Base-by-base conservation (phyloP, 1,140 invertebrate species). In the Bombus balteatus region DNA sequence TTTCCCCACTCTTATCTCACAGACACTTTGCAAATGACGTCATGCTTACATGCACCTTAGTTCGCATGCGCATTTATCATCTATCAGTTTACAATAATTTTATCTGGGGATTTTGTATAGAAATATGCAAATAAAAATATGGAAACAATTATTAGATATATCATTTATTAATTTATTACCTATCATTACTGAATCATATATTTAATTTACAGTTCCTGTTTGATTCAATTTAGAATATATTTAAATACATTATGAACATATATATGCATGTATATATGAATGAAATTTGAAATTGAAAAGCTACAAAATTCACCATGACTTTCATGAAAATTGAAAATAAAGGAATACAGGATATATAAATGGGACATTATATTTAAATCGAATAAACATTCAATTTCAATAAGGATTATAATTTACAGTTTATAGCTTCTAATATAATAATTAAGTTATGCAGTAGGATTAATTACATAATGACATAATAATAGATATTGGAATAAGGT, bases 11-110 rank as follows among this genome's bases (percentile, higher is more conserved):
- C 15, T 68, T 74, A 3, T 15, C 41, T 57, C 22, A n/a, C 47
- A 32, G 70, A 32, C 43, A 89, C 78, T 87, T 90, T 80, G 75
- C 70, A 81, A 80, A 86, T 91, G 89, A 91, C 90, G 90, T 91
- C 87, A 89, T 70, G 39, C 65, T 79, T 79, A 41, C 39, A 71
- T 71, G 22, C 34, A 43, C 10, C 25, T 57, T 70, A 59, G n/a
- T 59, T 9, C 82, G 82, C 82, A 84, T 79, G 82, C 82, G 82
- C 47, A 22, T 57, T 32, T 47, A 43, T 43, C 39, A 84, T 37
- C n/a, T 10, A 71, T 59, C 82, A 62, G 37, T 28, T 71, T 32
- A 47, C 25, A 62, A 59, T 59, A n/a, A 59, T 70, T 71, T 79
- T 9, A 1, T 71, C 68, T 59, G 65, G n/a, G 82, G n/a, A 72